Base-by-base conservation (phyloP, 2,797 vertebrate genomes). In the Chelonia mydas region DNA sequence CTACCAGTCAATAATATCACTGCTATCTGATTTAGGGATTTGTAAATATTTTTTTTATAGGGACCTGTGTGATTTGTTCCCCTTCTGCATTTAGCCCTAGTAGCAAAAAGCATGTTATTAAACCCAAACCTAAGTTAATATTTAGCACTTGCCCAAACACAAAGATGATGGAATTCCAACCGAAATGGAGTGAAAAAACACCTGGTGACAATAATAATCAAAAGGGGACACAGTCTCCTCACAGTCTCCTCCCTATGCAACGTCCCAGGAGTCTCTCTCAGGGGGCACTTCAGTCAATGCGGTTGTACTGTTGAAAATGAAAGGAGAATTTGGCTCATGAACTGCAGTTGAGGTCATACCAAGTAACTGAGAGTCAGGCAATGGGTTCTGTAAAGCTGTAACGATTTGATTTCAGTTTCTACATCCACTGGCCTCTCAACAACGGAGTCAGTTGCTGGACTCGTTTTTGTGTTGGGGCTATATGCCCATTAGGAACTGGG, bases 121-220 rank as follows among this genome's bases (percentile, higher is more conserved):
- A 94, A 80, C 93, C 87, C 83, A 81, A 90, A 77, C 82, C 45
- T 37, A 21, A 87, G 95, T 96, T 96, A 96, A 96, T 90, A 87
- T 95, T 97, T 96, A 97, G 65, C 0, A 0, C 61, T 87, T 17
- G 5, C 61, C 80, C 78, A 61, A 96, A 90, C 41, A 81, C 0
- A 0, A 86, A 47, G 88, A 33, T 45, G 80, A 83, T n/a, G 0
- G 0, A 95, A 93, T 85, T 74, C 87, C 87, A 74, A 54, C 81
- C 81, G 84, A 93, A 94, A 45, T 4, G 47, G 74, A 86, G n/a
- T 74, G 77, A 92, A 92, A 92, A 97, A 23, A 50, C 65, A 31
- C 47, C 2, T 1, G 0, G 15, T n/a, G 31, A 4, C 13, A 2
- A 28, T 23, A 78, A 51, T 0, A 1, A 54, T 23, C 6, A 16